Conservation (phyloP, 2,113 vertebrate species). For the Piaya cayana region DNA sequence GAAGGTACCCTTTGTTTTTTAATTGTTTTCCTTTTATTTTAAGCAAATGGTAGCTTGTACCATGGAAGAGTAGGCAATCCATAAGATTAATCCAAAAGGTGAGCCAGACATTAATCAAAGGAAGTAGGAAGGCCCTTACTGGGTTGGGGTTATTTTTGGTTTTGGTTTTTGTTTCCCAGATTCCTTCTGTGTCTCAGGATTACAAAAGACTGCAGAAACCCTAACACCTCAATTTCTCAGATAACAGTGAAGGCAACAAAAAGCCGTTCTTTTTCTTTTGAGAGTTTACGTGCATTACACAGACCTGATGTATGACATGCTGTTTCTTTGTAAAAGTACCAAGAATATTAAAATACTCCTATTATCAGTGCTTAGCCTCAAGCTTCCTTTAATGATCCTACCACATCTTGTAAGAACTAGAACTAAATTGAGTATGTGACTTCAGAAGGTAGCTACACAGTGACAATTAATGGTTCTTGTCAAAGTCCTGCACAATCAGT, state of each 20-base stretch:
- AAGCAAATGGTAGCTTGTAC: not conserved
- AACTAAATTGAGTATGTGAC: slow-evolving; percentile 69
- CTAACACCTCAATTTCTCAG: not conserved
- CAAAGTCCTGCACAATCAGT: slow-evolving; percentile 49
- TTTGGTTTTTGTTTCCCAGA: not conserved
- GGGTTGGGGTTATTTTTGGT: not conserved
- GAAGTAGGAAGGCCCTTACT: not conserved
- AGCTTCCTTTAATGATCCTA: slow-evolving; percentile 78
- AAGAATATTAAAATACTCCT: slow-evolving; percentile 73
- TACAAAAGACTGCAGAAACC: slow-evolving; percentile 1
- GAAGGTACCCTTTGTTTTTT: not conserved
- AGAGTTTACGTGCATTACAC: slow-evolving; percentile 20
- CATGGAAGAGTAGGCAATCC: not conserved
- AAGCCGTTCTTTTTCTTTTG: not conserved
- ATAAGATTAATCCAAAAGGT: not conserved
- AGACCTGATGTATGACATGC: slow-evolving; percentile 60
- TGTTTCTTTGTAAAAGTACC: slow-evolving; percentile 65
- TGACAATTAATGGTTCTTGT: slow-evolving; percentile 77
- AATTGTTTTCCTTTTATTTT: not conserved
- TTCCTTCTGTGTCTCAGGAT: not conserved
- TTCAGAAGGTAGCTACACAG: slow-evolving; percentile 70
- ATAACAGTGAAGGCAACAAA: slow-evolving; percentile 7
- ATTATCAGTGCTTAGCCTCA: slow-evolving; percentile 74
- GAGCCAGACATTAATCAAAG: not conserved
- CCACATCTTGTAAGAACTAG: slow-evolving; percentile 68